Percentiles rank a stretch among this genome's conserved stretches.
These are phyloP conservation scores for Phrixothrix hirtus DNA, from an alignment of 2,888 invertebrate species.

Conservation along the genomic window DNA sequence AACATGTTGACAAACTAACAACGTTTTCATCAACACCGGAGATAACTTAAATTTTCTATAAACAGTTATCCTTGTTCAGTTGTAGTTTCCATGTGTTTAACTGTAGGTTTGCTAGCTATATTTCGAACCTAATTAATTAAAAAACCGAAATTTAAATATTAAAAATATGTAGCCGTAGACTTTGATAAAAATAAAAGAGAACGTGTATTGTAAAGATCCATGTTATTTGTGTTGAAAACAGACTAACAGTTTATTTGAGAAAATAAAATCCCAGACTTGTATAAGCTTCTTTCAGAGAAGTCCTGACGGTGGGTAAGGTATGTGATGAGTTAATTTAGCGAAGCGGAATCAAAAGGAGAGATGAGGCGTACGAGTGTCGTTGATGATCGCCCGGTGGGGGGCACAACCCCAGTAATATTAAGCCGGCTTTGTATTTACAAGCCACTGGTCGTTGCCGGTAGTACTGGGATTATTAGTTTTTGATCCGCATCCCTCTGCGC, in stretches of 20 bases:
- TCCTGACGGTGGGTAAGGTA: constrained; percentile 23
- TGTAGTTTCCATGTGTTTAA: too few relatives aligned
- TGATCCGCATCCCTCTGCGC: constrained; percentile 34
- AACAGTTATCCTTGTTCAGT: too few relatives aligned
- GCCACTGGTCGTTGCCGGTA: constrained; percentile 35
- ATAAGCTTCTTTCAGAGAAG: constrained; percentile 19
- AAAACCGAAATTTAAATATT: background rate
- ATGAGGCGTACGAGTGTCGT: constrained; percentile 32
- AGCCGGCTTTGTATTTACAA: constrained; percentile 38
- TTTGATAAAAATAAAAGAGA: too few relatives aligned
- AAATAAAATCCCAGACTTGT: constrained; percentile 11
- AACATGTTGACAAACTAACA: too few relatives aligned
- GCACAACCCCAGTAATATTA: constrained; percentile 29
- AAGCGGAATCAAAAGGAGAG: constrained; percentile 31
- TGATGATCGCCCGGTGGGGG: constrained; percentile 28
- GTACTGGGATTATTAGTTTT: constrained; percentile 39
- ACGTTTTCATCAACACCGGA: too few relatives aligned
- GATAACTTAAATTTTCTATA: too few relatives aligned
- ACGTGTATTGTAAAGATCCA: too few relatives aligned
- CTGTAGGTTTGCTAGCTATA: too few relatives aligned
- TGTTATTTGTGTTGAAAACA: background rate
- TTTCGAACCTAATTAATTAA: too few relatives aligned
- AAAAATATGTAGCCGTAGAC: too few relatives aligned
- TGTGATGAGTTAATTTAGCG: constrained; percentile 33
- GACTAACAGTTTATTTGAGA: constrained; percentile 22